These are phyloP conservation scores for Drosophila stalkeri DNA, from an alignment of 2,888 invertebrate species.

Conservation along the genomic window DNA sequence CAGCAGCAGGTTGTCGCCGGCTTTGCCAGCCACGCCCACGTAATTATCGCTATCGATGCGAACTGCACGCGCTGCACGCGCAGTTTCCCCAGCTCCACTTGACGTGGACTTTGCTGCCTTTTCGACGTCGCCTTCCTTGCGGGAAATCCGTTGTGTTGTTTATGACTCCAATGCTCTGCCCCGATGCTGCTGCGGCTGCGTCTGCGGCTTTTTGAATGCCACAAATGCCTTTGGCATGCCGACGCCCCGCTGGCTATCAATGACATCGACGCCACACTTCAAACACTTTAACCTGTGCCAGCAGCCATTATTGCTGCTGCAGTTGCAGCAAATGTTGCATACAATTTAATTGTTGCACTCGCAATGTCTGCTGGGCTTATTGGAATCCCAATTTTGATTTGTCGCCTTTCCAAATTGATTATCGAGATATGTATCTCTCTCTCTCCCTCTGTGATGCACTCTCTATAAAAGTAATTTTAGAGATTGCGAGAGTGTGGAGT, in stretches of 20 bases:
- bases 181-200: constrained; percentile 27
- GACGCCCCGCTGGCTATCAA: constrained; percentile 39
- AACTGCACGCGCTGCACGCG: constrained; percentile 43
- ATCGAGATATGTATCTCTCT: neutral
- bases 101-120: constrained; percentile 37
- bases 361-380: constrained; percentile 22
- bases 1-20: constrained; percentile 47
- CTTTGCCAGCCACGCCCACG: constrained; percentile 65
- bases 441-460: neutral
- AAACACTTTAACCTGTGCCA: constrained; percentile 32
- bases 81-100: constrained; percentile 11
- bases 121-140: constrained; percentile 43
- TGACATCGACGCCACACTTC: constrained; percentile 32
- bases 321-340: constrained; percentile 13
- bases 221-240: constrained; percentile 52
- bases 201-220: constrained; percentile 49
- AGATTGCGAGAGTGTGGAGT: neutral
- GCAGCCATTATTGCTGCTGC: constrained; percentile 14
- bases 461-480: neutral
- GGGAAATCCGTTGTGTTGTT: constrained; percentile 61
- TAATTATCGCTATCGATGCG: constrained; percentile 72
- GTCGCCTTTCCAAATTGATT: neutral
- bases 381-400: constrained; percentile 55
- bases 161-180: constrained; percentile 38
- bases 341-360: constrained; percentile 11